Conservation (phyloP, 2,888 invertebrate genomes). For the Sympetrum striolatum region DNA sequence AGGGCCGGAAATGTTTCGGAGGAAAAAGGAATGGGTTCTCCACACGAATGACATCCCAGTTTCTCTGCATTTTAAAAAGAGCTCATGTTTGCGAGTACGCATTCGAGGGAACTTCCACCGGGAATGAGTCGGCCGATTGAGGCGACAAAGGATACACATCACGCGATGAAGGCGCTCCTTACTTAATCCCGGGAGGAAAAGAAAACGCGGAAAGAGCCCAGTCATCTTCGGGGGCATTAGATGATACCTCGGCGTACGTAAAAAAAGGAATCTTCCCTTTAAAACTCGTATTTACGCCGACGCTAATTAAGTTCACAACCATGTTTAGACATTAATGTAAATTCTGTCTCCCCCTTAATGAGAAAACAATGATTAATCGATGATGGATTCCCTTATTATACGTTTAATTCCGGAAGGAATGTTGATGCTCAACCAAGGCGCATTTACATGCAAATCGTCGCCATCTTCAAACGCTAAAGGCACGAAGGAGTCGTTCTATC, state of each 20-base stretch:
- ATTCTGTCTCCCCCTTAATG: background rate
- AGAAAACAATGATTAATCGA: background rate
- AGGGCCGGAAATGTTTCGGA: background rate
- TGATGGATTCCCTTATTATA: background rate
- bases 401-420: background rate
- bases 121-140: background rate
- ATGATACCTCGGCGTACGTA: background rate
- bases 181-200: background rate
- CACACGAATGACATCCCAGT: background rate
- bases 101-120: background rate
- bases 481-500: too few relatives aligned
- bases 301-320: background rate
- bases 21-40: background rate
- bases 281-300: background rate
- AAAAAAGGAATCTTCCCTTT: background rate
- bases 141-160: background rate
- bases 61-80: background rate
- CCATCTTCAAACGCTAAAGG: too few relatives aligned
- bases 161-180: background rate
- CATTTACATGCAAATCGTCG: too few relatives aligned
- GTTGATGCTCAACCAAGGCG: too few relatives aligned
- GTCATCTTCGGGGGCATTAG: background rate
- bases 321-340: background rate
- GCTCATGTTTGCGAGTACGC: background rate
- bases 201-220: background rate